Percentiles rank a stretch among this genome's conserved stretches.
phyloP scores from a whole-genome alignment of 2,113 vertebrate genomes.

The Toxostoma redivivum region DNA sequence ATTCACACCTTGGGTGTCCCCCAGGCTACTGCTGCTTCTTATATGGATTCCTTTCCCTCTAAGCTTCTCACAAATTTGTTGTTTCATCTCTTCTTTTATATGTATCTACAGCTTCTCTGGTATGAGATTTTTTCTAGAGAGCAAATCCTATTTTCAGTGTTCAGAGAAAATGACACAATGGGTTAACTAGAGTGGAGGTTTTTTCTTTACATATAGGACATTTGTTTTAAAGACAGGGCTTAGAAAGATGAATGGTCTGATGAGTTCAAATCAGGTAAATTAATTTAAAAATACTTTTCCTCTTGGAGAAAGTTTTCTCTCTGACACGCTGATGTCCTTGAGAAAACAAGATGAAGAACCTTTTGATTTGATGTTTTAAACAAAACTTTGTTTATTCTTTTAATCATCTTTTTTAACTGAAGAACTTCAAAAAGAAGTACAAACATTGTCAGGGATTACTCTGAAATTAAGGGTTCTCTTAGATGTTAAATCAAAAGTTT shows the following conservation, averaged over 20 bases:
- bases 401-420: background rate
- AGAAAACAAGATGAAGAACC: background rate
- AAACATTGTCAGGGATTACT: background rate
- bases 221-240: background rate
- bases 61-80: background rate
- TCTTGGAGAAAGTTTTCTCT: background rate
- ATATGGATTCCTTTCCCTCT: background rate
- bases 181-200: background rate
- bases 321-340: background rate
- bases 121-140: background rate
- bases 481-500: background rate
- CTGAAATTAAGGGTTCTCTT: background rate
- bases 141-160: background rate
- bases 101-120: background rate
- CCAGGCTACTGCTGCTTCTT: background rate
- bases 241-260: background rate
- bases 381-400: background rate
- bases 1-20: background rate
- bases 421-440: background rate
- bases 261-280: background rate
- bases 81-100: background rate
- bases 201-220: background rate
- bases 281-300: background rate
- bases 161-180: background rate
- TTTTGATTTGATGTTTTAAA: background rate